Evolutionary conservation across 2,888 invertebrate genomes (phyloP), one percentile per base, ranked within the genome.

Genomic region (Lithosia quadra): DNA sequence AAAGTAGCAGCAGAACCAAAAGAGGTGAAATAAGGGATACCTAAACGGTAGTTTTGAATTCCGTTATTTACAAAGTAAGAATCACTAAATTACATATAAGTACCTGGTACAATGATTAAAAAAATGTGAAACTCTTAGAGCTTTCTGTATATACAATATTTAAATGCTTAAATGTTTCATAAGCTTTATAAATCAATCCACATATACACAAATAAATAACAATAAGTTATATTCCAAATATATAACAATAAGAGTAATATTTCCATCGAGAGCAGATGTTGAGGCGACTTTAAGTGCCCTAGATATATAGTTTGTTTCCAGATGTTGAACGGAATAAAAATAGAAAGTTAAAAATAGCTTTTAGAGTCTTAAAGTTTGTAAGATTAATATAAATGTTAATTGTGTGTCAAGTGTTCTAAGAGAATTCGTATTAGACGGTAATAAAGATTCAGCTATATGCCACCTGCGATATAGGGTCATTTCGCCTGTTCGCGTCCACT

Each of bases 351-450:
- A 49, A 63, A 56, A 24, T 56, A 63, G 10, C n/a, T 18, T 15
- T 63, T 34, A 56, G 21, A 34, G 2, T 24, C 24, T 9, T 55
- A 9, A 55, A 22, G 34, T 55, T 36, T 34, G n/a, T 4, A 36
- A 63, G 55, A 55, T 43, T 61, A 61, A 43, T 22, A n/a, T 33
- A 65, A 33, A 49, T 49, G 58, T 58, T 39, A 65, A 34, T 58
- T 28, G 21, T 10, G 28, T 56, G 63, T 49, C 39, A 65, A 58
- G 28, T 58, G 10, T 65, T 65, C 57, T 43, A 24, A 56, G n/a
- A 65, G 57, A 65, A 58, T 24, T 65, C 57, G 22, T 18, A 58
- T 65, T 57, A 57, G 28, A 65, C 39, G 43, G 57, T 21, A 33
- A 49, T 59, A 65, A 65, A 59, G 21, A 28, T 22, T 65, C 24